Conservation (phyloP, 2,888 invertebrate genomes). For the Dryadula phaetusa region DNA sequence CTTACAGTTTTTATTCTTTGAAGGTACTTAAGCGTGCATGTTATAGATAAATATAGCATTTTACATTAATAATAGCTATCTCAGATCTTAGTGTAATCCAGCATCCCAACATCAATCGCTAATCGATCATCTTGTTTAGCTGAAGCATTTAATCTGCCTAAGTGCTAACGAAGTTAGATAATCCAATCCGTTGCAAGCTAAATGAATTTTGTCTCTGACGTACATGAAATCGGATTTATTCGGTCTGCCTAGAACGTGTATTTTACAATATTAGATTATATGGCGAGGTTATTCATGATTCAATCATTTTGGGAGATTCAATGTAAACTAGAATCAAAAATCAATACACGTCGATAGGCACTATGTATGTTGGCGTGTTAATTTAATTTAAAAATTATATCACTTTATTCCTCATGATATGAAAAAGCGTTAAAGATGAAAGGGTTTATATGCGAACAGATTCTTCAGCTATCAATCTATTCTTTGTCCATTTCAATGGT, state of each 20-base stretch:
- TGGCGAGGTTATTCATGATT: not conserved
- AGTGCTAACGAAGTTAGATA: constrained; percentile 26
- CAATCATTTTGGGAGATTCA: not conserved
- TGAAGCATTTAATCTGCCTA: constrained; percentile 24
- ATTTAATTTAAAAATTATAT: too few species aligned
- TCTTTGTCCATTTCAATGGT: too few species aligned
- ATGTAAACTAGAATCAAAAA: not conserved
- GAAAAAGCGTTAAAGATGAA: too few species aligned
- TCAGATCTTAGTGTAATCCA: constrained; percentile 1
- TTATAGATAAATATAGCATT: not conserved
- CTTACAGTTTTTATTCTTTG: not conserved
- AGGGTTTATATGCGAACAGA: too few species aligned
- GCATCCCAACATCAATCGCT: constrained; percentile 22
- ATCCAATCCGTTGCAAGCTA: constrained; percentile 8
- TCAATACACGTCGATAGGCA: too few species aligned
- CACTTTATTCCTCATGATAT: too few species aligned
- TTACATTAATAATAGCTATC: not conserved
- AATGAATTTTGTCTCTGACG: constrained; percentile 1
- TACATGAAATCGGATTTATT: not conserved
- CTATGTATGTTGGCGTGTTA: too few species aligned
- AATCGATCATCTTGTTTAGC: constrained; percentile 24
- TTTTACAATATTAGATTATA: not conserved
- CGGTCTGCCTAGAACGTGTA: not conserved
- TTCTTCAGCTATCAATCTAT: too few species aligned
- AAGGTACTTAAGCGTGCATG: not conserved